Base-by-base conservation (phyloP, 2,888 invertebrate genomes). In the Thyatira batis region DNA sequence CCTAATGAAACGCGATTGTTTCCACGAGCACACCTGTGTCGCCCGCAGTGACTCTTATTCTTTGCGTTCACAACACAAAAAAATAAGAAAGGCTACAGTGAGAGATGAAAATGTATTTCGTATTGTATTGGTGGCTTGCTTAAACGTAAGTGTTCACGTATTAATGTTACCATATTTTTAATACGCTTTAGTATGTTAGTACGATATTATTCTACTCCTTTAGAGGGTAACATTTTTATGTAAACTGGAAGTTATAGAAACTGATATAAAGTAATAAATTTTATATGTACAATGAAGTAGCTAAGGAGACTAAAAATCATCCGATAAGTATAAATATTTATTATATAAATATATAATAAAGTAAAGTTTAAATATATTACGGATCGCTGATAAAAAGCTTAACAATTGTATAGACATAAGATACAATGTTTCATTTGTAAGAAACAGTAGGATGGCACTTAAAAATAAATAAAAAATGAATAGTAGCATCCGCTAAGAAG, bases 1-100 rank as follows among this genome's bases (percentile, higher is more conserved):
- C 54, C 57, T 75, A 72, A 78, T 76, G 77, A 74, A 78, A 76
- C 66, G 48, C 69, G 62, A 76, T 78, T 78, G 75, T 72, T 75
- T 58, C 62, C 52, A 52, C 39, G 33, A n/a, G 63, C 60, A 60
- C 80, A 80, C 76, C 77, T 79, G 80, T 70, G 69, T 64, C 64
- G 51, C 55, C 59, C 39, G 33, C 48, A 50, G 60, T 59, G 65
- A 56, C 68, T 69, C 69, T 61, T 61, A 57, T 56, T 59, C 51
- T 60, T 62, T 60, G 55, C 39, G 39, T 39, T 39, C 39, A 39
- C 39, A 39, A 17, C 65, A 54, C 61, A 62, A 73, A 66, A 69
- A 72, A 72, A 69, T 63, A 51, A 56, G 56, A 59, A 61, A 54
- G 50, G 58, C 61, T 61, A 53, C 51, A 39, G 54, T 61, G 61